Base-by-base conservation (phyloP, 2,113 vertebrate genomes). In the Athene noctua region DNA sequence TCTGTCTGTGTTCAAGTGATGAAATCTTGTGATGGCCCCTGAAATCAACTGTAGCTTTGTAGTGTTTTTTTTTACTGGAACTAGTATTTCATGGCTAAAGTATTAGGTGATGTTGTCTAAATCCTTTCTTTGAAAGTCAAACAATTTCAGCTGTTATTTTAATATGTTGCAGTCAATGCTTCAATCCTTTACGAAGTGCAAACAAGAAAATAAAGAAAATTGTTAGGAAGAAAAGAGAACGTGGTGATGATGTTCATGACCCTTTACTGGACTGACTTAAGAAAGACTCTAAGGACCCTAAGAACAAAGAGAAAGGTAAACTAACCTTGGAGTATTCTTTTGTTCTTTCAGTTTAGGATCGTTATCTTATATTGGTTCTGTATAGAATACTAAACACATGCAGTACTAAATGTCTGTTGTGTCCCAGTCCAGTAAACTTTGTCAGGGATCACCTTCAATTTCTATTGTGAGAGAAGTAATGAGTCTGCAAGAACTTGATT, bases 161-260 rank as follows among this genome's bases (percentile, higher is more conserved):
- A 66, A 74, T 95, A 15, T 74, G 30, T 98, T 98, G 38, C 94
- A 98, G 97, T 57, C 62, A 4, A 0, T 95, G 94, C 61, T 5
- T 46, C 80, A 86, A 92, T 73, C 73, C 82, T 92, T 91, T 98
- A 79, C 72, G 1, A 86, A 91, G 11, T 21, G 72, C 59, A 20
- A n/a, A 21, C 20, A 90, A 74, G 5, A 67, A 32, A 81, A 7
- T 93, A 8, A 6, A 91, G 34, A 13, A 44, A 52, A 4, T 3
- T 57, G 15, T 75, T 3, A 15, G 9, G 82, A 96, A 92, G 26
- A 78, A 23, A 66, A 95, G 3, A 95, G 49, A 4, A 6, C 46
- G 0, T 15, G 9, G 0, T 14, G 51, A 71, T 17, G 57, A 17
- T 0, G 5, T 13, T 11, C 25, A 71, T 8, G 6, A 4, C 11